These are phyloP conservation scores for Heliconius melpomene DNA, from an alignment of 1,140 invertebrate genomes.

Conservation along the genomic window DNA sequence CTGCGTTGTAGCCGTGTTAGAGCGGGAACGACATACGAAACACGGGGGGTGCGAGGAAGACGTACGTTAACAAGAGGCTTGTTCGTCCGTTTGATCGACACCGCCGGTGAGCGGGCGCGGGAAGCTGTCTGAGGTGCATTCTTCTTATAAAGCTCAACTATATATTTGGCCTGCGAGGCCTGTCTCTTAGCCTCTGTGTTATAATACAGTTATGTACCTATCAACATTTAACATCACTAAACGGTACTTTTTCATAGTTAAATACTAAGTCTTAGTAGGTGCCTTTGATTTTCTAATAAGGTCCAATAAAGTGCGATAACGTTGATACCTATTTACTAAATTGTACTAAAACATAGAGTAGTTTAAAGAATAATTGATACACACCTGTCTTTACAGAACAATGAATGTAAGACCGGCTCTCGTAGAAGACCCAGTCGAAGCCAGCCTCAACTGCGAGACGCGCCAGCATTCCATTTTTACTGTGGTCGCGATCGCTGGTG, in stretches of 20 bases:
- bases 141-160: slow-evolving; percentile 79
- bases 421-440: slow-evolving; percentile 99
- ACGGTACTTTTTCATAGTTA: slow-evolving; percentile 3
- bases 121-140: slow-evolving; percentile 77
- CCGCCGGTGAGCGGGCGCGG: slow-evolving; percentile 74
- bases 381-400: slow-evolving; percentile 99
- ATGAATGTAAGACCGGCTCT: slow-evolving; percentile 96
- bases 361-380: slow-evolving; percentile 43
- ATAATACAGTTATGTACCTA: slow-evolving; percentile 60
- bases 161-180: slow-evolving; percentile 67
- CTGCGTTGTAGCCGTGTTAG: slow-evolving; percentile 70
- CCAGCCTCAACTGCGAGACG: slow-evolving; percentile 97
- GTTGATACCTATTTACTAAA: not conserved
- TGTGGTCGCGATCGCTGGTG: slow-evolving; percentile 94
- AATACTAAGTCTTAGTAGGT: not conserved
- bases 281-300: not conserved
- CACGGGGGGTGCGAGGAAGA: slow-evolving; percentile 56
- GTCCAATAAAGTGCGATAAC: not conserved
- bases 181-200: slow-evolving; percentile 45
- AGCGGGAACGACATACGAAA: slow-evolving; percentile 55
- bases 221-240: slow-evolving; percentile 36
- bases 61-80: slow-evolving; percentile 75
- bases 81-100: slow-evolving; percentile 80
- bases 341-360: not conserved
- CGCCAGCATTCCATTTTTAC: slow-evolving; percentile 97